Conservation (phyloP, 2,888 invertebrate genomes). For the Drosophila flavopinicola region DNA sequence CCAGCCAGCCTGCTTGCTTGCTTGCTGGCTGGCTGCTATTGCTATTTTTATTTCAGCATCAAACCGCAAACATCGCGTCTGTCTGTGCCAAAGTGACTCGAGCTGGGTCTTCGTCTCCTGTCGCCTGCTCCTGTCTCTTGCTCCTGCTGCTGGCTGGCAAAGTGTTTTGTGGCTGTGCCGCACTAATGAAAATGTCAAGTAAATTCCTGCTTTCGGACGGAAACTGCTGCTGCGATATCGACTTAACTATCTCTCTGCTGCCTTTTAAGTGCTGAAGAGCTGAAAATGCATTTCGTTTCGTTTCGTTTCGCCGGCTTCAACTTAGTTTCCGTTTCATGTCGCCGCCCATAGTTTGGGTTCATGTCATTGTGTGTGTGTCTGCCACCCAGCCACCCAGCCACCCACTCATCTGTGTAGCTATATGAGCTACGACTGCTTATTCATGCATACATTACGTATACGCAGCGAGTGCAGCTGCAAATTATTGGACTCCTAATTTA, state of each 20-base stretch:
- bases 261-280: conserved; percentile 55
- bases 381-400: neutral
- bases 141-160: conserved; percentile 45
- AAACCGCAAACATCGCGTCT: conserved; percentile 73
- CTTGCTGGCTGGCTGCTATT: conserved; percentile 17
- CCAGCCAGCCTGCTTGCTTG: conserved; percentile 22
- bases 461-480: conserved; percentile 36
- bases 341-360: conserved; percentile 24
- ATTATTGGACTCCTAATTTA: conserved; percentile 49
- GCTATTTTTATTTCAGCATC: conserved; percentile 64
- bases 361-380: neutral
- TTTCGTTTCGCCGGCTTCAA: conserved; percentile 65
- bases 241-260: conserved; percentile 81
- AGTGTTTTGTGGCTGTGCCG: conserved; percentile 76
- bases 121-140: conserved; percentile 4
- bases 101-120: conserved; percentile 22
- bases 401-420: neutral
- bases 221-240: conserved; percentile 81
- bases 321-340: conserved; percentile 76
- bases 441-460: conserved; percentile 42
- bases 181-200: conserved; percentile 83
- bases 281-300: conserved; percentile 67
- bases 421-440: conserved; percentile 7
- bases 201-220: conserved; percentile 83
- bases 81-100: conserved; percentile 54